Conservation (phyloP, 2,797 vertebrate species). For the Bufotes viridis region DNA sequence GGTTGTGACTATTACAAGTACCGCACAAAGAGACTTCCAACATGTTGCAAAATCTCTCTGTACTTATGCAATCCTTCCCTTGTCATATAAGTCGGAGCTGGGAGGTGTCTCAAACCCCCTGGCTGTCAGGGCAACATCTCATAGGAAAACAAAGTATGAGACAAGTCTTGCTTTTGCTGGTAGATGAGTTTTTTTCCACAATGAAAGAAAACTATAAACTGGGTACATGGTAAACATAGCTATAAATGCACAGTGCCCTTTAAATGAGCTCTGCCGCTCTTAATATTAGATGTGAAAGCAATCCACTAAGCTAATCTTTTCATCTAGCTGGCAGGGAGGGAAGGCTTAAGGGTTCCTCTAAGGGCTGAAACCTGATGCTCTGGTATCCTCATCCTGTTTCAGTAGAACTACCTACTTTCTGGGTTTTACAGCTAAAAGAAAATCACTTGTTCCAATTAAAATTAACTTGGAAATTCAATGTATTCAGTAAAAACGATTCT, state of each 20-base stretch:
- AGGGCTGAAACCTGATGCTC: constrained; percentile 31
- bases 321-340: constrained; percentile 24
- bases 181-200: not conserved
- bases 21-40: too few relatives aligned
- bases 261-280: constrained; percentile 40
- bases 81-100: too few relatives aligned
- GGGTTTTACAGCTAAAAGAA: not conserved
- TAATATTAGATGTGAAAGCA: constrained; percentile 26
- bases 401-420: not conserved
- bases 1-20: too few relatives aligned
- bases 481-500: not conserved
- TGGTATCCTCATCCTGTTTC: constrained; percentile 26
- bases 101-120: too few relatives aligned
- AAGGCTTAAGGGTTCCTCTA: constrained; percentile 31
- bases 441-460: not conserved
- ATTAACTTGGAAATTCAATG: not conserved
- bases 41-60: too few relatives aligned
- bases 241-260: constrained; percentile 7
- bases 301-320: constrained; percentile 50
- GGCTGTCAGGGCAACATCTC: too few relatives aligned
- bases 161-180: not conserved
- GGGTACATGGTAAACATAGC: not conserved
- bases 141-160: too few relatives aligned
- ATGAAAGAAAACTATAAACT: not conserved
- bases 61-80: too few relatives aligned